Evolutionary conservation across 2,888 invertebrate species (phyloP), one percentile per base, ranked within the genome.

Genomic region (Laothoe populi): DNA sequence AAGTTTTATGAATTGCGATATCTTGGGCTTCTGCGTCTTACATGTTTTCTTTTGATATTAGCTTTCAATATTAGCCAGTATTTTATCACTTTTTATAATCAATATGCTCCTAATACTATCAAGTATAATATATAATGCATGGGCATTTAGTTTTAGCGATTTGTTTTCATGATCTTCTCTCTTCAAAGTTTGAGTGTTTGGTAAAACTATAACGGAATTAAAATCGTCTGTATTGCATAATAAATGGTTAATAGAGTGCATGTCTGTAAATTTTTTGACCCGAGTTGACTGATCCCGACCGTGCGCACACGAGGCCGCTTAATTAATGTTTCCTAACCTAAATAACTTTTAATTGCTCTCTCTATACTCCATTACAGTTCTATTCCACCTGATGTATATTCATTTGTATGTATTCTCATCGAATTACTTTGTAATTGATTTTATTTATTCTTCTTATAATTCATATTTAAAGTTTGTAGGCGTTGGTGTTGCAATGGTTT

Each of bases 281-380:
- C 68, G 72, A 74, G 79, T 75, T 72, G 74, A 75, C 68, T 78
- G 75, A 72, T 76, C 74, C 69, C 67, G 44, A 64, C 69, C 61
- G 67, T 69, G 70, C 67, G 64, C 64, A 64, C 63, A 60, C 67
- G 68, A 67, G 67, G 64, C 57, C 67, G 69, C 66, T 81, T 83
- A 86, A 87, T 87, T 83, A 82, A 80, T 78, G 81, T 72, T 83
- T 86, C 86, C 87, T 84, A 84, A 81, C 86, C 85, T 78, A 86
- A 81, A 86, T 85, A 81, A 72, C 77, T 71, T 72, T 74, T 79
- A 86, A 84, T 86, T 82, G 75, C 70, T 64, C 67, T 63, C 71
- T 72, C 69, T 66, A 68, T 65, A 68, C 63, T 59, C 66, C 64
- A 67, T 74, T 66, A 45, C 21, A 61, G 65, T 62, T 67, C 16